Conservation (phyloP, 2,888 invertebrate species). For the Xestobium rufovillosum region DNA sequence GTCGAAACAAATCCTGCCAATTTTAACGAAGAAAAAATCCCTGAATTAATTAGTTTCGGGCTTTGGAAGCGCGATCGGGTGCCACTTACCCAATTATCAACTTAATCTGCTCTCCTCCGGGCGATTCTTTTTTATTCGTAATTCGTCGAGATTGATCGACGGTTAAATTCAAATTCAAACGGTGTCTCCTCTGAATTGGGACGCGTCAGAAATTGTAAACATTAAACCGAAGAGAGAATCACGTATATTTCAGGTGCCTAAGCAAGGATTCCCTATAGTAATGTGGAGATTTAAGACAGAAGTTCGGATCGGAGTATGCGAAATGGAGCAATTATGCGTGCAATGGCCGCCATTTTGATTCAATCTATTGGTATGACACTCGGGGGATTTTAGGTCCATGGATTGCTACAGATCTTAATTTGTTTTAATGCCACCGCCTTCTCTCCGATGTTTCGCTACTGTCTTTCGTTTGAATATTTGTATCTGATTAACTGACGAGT, state of each 20-base stretch:
- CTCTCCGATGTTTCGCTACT: conserved; percentile 2
- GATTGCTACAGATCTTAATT: conserved; percentile 40
- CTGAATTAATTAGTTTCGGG: no score
- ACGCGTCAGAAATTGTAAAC: conserved; percentile 24
- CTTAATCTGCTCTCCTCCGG: no score
- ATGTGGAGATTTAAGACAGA: conserved; percentile 36
- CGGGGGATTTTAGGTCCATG: conserved; percentile 44
- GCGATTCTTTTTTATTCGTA: no score
- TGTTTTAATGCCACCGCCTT: conserved; percentile 35
- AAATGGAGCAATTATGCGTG: conserved; percentile 41
- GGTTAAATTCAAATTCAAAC: no score
- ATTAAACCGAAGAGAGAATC: conserved; percentile 32
- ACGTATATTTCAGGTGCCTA: conserved; percentile 33
- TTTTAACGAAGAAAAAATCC: no score
- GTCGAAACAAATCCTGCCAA: no score
- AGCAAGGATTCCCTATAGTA: conserved; percentile 31
- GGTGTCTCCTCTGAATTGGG: no score
- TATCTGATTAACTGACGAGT: no score
- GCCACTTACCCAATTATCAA: no score
- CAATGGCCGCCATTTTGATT: conserved; percentile 45
- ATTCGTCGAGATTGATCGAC: no score
- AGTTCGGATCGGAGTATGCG: conserved; percentile 33
- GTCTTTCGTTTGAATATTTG: conserved; percentile 1
- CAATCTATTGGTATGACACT: conserved; percentile 57
- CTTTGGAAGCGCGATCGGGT: no score